Evolutionary conservation across 2,113 vertebrate genomes (phyloP).

Genomic region (Panthera uncia): DNA sequence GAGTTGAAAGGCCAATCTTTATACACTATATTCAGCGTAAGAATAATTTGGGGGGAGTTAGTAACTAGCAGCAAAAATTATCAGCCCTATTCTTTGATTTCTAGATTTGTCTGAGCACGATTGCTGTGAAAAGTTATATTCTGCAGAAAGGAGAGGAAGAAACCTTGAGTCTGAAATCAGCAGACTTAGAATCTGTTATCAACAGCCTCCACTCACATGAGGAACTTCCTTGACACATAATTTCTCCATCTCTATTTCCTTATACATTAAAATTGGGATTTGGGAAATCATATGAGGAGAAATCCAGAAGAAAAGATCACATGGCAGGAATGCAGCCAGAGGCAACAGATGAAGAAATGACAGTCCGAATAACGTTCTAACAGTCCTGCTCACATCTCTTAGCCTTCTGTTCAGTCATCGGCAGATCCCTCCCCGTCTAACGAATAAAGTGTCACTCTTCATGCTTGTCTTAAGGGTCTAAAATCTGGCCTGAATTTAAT

Average conservation of each 20-base stretch:
- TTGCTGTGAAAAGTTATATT: not conserved
- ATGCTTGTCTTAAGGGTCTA: too few relatives aligned
- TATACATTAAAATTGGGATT: not conserved
- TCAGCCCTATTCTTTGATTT: not conserved
- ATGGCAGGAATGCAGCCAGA: not conserved
- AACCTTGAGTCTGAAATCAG: not conserved
- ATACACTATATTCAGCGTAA: not conserved
- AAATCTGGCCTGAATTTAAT: not conserved
- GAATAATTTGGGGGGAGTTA: not conserved
- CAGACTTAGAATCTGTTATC: not conserved
- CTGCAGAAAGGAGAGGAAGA: not conserved
- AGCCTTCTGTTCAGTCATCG: not conserved
- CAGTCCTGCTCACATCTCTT: not conserved
- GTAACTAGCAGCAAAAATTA: not conserved
- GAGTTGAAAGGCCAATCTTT: not conserved
- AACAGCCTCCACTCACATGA: not conserved
- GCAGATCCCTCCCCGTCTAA: not conserved
- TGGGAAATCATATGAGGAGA: not conserved
- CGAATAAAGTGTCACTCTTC: not conserved
- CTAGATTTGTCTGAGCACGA: not conserved
- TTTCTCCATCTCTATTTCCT: not conserved
- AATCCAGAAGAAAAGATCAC: not conserved
- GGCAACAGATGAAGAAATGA: not conserved
- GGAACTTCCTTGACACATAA: not conserved
- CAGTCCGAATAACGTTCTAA: too few relatives aligned